These are phyloP conservation scores for Spizaetus ornatus DNA, from an alignment of 2,113 vertebrate genomes.

Conservation along the genomic window DNA sequence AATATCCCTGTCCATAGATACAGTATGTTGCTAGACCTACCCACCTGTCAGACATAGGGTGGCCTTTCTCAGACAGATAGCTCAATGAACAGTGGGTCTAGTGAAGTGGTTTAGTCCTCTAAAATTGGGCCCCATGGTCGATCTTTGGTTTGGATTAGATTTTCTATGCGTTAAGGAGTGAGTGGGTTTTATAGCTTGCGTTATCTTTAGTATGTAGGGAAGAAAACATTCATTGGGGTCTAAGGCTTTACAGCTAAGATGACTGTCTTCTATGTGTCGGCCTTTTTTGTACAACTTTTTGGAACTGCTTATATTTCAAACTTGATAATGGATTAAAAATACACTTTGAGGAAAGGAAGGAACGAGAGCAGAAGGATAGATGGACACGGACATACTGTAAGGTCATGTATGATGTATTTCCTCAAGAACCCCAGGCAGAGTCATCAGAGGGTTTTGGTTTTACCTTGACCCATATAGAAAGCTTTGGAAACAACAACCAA, in stretches of 20 bases:
- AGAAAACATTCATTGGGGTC: not conserved
- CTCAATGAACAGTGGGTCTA: not conserved
- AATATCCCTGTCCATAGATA: not conserved
- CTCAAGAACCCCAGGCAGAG: not conserved
- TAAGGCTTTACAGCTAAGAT: not conserved
- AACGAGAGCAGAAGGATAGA: not conserved
- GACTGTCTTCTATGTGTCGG: not conserved
- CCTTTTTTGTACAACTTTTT: not conserved
- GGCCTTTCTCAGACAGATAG: not conserved
- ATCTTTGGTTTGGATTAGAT: not conserved
- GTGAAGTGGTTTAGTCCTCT: not conserved
- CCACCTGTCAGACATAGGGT: too few relatives aligned
- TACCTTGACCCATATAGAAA: not conserved
- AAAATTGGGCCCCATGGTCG: fast-evolving
- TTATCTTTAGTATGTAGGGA: not conserved
- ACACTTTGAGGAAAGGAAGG: not conserved
- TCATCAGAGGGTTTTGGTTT: not conserved
- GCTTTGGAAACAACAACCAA: not conserved
- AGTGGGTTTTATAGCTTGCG: not conserved
- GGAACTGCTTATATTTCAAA: not conserved
- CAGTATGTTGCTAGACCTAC: not conserved
- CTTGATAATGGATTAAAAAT: not conserved
- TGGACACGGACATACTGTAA: not conserved
- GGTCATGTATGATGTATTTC: not conserved
- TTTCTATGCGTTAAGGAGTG: not conserved